A percentile compares a stretch with the other conserved stretches of the same genome.
These are phyloP conservation scores for Oncorhynchus masou DNA, from an alignment of 2,113 vertebrate genomes.

Conservation along the genomic window DNA sequence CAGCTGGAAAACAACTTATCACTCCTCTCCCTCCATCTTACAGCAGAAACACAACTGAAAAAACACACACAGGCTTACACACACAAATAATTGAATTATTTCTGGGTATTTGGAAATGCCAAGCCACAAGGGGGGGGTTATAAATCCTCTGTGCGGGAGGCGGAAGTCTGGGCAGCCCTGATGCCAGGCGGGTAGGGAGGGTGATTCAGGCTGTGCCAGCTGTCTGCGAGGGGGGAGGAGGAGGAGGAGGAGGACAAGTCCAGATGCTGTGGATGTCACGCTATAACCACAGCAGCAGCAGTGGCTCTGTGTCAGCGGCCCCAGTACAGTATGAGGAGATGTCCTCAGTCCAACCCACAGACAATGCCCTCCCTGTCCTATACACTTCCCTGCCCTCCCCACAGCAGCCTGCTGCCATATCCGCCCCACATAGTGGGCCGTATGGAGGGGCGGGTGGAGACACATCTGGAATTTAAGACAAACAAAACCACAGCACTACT, in stretches of 20 bases:
- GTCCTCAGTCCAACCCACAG: slow-evolving; percentile 23
- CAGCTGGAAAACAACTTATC: slow-evolving; percentile 17
- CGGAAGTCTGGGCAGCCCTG: slow-evolving; percentile 51
- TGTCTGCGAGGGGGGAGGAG: neutral
- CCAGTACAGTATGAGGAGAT: slow-evolving; percentile 1
- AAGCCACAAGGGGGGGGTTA: slow-evolving; percentile 40
- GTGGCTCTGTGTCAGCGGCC: neutral
- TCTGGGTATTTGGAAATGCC: slow-evolving; percentile 52
- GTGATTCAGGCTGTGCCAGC: slow-evolving; percentile 1
- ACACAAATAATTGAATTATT: slow-evolving; percentile 46
- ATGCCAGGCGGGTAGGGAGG: slow-evolving; percentile 46
- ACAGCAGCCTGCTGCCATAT: neutral
- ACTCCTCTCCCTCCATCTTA: slow-evolving; percentile 6
- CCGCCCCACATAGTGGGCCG: neutral
- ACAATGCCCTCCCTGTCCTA: neutral
- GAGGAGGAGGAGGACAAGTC: neutral
- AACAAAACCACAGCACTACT: neutral
- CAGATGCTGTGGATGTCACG: slow-evolving; percentile 15
- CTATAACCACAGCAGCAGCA: slow-evolving; percentile 8
- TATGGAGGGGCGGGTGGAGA: neutral
- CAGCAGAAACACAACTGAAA: neutral
- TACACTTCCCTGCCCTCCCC: neutral
- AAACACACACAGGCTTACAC: slow-evolving; percentile 7
- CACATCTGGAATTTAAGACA: neutral
- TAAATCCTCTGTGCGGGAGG: slow-evolving; percentile 58